Evolutionary conservation across 2,113 vertebrate genomes (phyloP), one percentile per base, ranked within the genome.

Genomic region (Callionymus lyra): DNA sequence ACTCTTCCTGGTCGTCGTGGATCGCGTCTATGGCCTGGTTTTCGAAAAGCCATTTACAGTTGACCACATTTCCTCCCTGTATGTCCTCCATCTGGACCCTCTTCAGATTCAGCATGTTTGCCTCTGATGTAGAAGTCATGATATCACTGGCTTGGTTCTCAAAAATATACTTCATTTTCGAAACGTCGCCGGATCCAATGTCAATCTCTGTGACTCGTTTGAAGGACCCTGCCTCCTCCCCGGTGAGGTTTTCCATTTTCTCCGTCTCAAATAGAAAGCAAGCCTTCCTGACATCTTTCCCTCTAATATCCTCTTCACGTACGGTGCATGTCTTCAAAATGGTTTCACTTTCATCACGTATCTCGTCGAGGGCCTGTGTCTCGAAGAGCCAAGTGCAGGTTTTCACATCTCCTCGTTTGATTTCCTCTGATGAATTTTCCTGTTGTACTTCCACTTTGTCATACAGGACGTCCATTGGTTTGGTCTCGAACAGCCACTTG

Each of bases 401-500:
- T 83, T 91, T 91, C 12, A 95, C 90, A 49, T 95, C 87, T 40
- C 91, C 91, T 63, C 82, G 93, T 12, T 63, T 70, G 36, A 88
- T 76, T 65, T 90, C 85, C 33, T 82, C 77, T 45, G 34, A 77
- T 55, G 66, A 68, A n/a, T 50, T 72, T 49, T 70, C 76, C 56
- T 52, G 72, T 38, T 72, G 70, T 34, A 72, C 15, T 19, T 82
- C 80, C 16, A 56, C 79, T 72, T 81, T 91, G 53, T 95, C 90
- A 70, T 90, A 91, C n/a, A 93, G 68, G 33, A 75, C 60, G 34
- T 92, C 90, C 85, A 94, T 90, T 16, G 89, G 90, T 62, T 91
- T 89, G 6, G 90, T 95, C 79, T 95, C 92, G 85, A 95, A 95
- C 10, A 95, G 63, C 92, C 91, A 94, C 65, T 85, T 90, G 54